phyloP scores from a whole-genome alignment of 2,888 invertebrate species.

The Pelosia muscerda region DNA sequence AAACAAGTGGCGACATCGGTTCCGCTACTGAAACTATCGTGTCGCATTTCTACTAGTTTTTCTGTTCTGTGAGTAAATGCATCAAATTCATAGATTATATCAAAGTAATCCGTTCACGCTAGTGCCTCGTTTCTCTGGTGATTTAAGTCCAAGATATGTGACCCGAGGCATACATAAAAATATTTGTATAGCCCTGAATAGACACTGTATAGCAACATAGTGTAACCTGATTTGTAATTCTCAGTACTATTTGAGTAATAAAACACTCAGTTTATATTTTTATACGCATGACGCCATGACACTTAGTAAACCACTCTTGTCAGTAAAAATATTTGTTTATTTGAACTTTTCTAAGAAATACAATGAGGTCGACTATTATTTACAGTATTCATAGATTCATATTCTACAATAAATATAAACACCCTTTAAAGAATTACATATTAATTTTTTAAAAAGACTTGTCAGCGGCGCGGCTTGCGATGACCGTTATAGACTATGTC shows the following conservation, averaged over 20 bases:
- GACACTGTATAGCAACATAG: not conserved
- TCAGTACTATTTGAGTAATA: not conserved
- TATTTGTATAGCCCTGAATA: not conserved
- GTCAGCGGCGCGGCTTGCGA: no score
- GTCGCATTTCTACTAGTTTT: no score
- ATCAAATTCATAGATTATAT: no score
- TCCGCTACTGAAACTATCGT: no score
- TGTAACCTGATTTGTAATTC: not conserved
- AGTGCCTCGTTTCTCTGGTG: no score
- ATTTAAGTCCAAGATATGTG: no score
- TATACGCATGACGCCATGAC: constrained; percentile 13
- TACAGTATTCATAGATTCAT: constrained; percentile 16
- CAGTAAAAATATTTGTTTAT: constrained; percentile 25
- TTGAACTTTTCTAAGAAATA: constrained; percentile 25
- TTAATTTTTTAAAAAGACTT: no score
- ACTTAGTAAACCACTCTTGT: constrained; percentile 21
- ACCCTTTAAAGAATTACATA: no score
- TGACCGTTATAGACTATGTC: no score
- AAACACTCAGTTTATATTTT: not conserved
- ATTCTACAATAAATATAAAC: constrained; percentile 8
- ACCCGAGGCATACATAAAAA: not conserved
- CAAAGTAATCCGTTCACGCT: no score
- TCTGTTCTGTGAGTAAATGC: no score
- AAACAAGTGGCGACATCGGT: no score
- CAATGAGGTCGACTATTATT: constrained; percentile 36